Evolutionary conservation across 1,140 invertebrate species (phyloP).

Genomic region (Lasioglossum albipes): DNA sequence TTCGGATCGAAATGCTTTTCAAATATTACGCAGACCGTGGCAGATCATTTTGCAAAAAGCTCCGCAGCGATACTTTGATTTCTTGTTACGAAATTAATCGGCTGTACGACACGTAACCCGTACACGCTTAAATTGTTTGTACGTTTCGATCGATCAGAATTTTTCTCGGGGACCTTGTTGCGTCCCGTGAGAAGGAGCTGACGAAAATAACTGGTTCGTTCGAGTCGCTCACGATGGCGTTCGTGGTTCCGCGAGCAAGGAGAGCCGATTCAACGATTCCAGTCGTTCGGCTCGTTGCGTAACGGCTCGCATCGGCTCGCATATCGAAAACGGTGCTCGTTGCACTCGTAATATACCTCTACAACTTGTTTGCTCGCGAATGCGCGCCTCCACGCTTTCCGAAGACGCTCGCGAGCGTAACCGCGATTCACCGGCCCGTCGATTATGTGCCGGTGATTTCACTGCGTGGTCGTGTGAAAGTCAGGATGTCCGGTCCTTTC

Average conservation of each 20-base stretch:
- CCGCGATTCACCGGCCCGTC: slow-evolving; percentile 42
- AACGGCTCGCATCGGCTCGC: background rate
- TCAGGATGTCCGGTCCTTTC: slow-evolving; percentile 67
- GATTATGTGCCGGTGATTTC: slow-evolving; percentile 66
- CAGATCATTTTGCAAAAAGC: too few relatives aligned
- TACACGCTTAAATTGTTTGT: too few relatives aligned
- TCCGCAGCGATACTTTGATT: too few relatives aligned
- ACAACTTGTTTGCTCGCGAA: slow-evolving; percentile 32
- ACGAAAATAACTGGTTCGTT: too few relatives aligned
- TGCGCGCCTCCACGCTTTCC: slow-evolving; percentile 76
- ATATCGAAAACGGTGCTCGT: slow-evolving; percentile 15
- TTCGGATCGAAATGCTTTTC: too few relatives aligned
- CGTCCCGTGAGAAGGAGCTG: too few relatives aligned
- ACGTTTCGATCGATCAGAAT: too few relatives aligned
- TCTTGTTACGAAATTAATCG: too few relatives aligned
- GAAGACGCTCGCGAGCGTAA: slow-evolving; percentile 75
- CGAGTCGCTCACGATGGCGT: slow-evolving; percentile 3
- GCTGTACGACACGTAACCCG: too few relatives aligned
- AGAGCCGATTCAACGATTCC: background rate
- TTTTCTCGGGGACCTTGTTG: too few relatives aligned
- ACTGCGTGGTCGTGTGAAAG: slow-evolving; percentile 70
- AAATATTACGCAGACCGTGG: too few relatives aligned
- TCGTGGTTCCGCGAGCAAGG: background rate
- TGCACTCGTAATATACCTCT: background rate
- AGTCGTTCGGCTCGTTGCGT: background rate